These are phyloP conservation scores for fruit fly (Drosophila melanogaster) DNA, from an alignment of 1,140 invertebrate genomes.

Conservation along the genomic window DNA sequence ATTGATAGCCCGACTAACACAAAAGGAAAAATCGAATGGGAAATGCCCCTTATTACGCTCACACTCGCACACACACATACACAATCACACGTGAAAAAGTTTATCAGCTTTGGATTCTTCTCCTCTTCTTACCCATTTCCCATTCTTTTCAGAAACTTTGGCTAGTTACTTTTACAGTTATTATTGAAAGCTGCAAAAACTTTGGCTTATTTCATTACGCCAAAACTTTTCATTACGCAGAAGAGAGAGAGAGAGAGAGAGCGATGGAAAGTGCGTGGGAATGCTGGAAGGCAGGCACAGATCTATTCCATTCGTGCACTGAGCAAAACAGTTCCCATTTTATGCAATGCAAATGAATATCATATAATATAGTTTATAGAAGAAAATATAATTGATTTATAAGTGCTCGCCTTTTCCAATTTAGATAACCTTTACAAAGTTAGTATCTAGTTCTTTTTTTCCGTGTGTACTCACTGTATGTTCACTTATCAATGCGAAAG, in stretches of 20 bases:
- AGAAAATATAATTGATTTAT: too few species aligned
- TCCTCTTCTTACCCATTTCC: slow-evolving; percentile 11
- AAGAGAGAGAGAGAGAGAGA: slow-evolving; percentile 1
- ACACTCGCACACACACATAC: background rate
- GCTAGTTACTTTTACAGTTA: slow-evolving; percentile 81
- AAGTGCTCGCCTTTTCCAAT: too few species aligned
- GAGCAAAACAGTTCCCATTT: background rate
- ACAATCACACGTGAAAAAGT: slow-evolving; percentile 35
- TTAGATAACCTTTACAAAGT: background rate
- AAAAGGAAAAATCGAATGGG: background rate
- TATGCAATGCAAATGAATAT: too few species aligned
- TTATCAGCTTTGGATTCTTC: slow-evolving; percentile 6
- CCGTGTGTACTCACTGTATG: background rate
- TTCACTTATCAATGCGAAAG: slow-evolving; percentile 57
- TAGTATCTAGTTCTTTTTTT: background rate
- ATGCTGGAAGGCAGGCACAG: slow-evolving; percentile 24
- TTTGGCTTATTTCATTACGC: slow-evolving; percentile 82
- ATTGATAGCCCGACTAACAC: slow-evolving; percentile 53
- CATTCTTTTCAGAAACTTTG: slow-evolving; percentile 56
- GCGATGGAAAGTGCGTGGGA: slow-evolving; percentile 20
- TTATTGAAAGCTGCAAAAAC: slow-evolving; percentile 80
- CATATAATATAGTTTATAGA: too few species aligned
- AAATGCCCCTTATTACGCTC: background rate
- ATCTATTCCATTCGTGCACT: slow-evolving; percentile 4
- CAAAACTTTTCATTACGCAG: slow-evolving; percentile 76